Evolutionary conservation across 2,888 invertebrate genomes (phyloP), one percentile per base, ranked within the genome.

Genomic region (Parnassius smintheus): DNA sequence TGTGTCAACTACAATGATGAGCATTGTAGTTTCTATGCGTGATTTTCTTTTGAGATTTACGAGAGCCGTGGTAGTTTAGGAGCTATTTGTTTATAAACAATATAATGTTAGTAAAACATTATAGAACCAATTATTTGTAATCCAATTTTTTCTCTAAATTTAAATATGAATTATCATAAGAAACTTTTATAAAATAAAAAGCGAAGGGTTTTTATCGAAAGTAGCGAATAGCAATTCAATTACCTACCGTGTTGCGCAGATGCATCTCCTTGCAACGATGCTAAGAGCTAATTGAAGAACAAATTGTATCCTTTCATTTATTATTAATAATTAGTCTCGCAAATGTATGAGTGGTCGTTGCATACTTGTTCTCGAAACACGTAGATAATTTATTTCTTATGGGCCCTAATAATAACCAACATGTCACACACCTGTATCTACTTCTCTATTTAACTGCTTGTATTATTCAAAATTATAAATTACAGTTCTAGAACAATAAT

Each of bases 351-450:
- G 48, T 12, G 35, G 54, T 45, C 51, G 54, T 42, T 45, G 54
- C 59, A 9, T 54, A 59, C 58, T 61, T 25, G 13, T 41, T 9
- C 53, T 46, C 44, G 48, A 13, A 41, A 54, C 35, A 51, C 50
- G 53, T 57, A 46, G 46, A 53, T 58, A 57, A 58, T 62, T 57
- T 10, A 53, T 25, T 62, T 48, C 57, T 57, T 53, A 57, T 49
- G 45, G 50, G 10, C 35, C 59, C 35, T 59, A 63, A 59, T 59
- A 59, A 59, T 46, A 63, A 54, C 11, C 13, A 50, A 44, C 18
- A 54, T 42, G 22, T n/a, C 56, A 56, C 18, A 22, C 12, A 18
- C 46, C 11, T 49, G 13, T 58, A 7, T 35, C 25, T 25, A 4
- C 25, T 25, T 4, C 25, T 2, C 2, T 25, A 25, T 25, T 7